Conservation (phyloP, 2,888 invertebrate species). For the Pyrochroa serraticornis region DNA sequence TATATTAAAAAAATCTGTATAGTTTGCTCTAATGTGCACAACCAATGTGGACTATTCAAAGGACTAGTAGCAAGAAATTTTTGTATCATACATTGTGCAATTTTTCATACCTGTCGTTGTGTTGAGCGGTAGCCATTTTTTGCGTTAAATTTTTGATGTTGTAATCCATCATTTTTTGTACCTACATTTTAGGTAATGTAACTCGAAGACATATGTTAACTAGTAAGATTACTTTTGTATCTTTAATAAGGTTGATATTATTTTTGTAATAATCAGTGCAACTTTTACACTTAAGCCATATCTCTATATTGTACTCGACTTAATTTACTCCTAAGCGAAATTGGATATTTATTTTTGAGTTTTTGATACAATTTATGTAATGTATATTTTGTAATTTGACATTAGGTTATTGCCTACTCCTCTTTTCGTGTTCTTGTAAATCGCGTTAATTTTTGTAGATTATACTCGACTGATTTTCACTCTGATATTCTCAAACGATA, state of each 20-base stretch:
- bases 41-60: constrained; percentile 37
- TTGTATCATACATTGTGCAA: constrained; percentile 30
- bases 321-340: too few relatives aligned
- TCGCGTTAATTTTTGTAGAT: constrained; percentile 13
- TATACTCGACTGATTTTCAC: constrained; percentile 34
- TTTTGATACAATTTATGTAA: constrained; percentile 9
- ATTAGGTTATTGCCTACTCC: constrained; percentile 7
- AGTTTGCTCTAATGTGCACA: constrained; percentile 45
- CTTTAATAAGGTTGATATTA: constrained; percentile 30
- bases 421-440: constrained; percentile 23
- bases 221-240: constrained; percentile 18
- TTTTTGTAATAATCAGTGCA: constrained; percentile 23
- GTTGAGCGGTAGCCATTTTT: constrained; percentile 19
- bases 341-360: background rate
- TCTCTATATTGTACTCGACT: background rate
- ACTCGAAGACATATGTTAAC: constrained; percentile 19
- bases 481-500: constrained; percentile 16
- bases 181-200: constrained; percentile 22
- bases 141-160: constrained; percentile 28
- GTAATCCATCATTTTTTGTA: constrained; percentile 27
- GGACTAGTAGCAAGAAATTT: constrained; percentile 21
- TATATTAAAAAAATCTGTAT: constrained; percentile 34
- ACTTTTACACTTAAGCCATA: constrained; percentile 19
- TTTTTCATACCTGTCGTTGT: constrained; percentile 28
- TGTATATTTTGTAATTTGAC: constrained; percentile 3